Evolutionary conservation across 2,797 vertebrate genomes (phyloP), one percentile per base, ranked within the genome.

Genomic region (Coilia nasus): DNA sequence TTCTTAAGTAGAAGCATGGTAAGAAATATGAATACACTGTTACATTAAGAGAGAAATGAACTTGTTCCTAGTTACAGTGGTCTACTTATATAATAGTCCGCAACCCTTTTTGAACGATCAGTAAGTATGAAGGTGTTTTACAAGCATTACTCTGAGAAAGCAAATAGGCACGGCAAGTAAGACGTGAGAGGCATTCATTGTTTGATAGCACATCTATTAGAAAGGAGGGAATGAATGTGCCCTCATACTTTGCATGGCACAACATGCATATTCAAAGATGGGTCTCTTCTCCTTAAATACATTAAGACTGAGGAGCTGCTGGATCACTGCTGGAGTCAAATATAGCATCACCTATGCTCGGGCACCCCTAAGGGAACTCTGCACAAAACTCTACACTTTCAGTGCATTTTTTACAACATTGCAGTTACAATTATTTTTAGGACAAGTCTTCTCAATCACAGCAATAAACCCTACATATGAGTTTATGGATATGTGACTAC

Each of bases 321-420:
- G 19, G 71, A 78, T 78, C 31, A 44, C 71, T 78, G 71, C 35
- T 78, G 35, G 71, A 78, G 71, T 78, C 71, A 21, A 78, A 78
- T 44, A 41, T 78, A 44, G 71, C 71, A 41, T 21, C 17, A 15
- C 71, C 44, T 44, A 78, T 44, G 71, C 35, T 41, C 10, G 71
- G 10, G 17, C 71, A 78, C 31, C 71, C 71, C 57, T 21, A 19
- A 44, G 71, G 71, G 35, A 78, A 21, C 35, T 71, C 31, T 19
- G 41, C 31, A 44, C 19, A 44, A 78, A 78, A 44, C 35, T 44
- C 12, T 15, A 71, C 25, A 14, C 41, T 78, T 75, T 12, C 31
- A 35, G 5, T 44, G 35, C 31, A 44, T 41, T 41, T 75, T 44
- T 78, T 44, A 78, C 17, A 15, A 78, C 5, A 41, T 41, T 75